phyloP scores from a whole-genome alignment of 2,113 vertebrate species.

The Peromyscus polionotus region DNA sequence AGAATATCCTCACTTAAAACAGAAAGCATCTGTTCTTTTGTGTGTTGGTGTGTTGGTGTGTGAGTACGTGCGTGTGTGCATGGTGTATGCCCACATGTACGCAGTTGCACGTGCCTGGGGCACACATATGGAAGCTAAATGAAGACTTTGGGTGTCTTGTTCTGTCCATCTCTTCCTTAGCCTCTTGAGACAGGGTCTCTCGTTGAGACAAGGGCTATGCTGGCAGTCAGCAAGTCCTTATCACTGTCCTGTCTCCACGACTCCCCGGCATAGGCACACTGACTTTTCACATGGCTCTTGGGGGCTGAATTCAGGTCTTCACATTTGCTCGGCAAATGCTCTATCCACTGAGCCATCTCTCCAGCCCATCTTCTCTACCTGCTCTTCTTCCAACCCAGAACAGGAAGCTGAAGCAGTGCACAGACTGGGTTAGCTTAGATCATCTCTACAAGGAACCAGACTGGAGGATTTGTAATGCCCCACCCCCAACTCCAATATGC shows the following conservation, averaged over 20 bases:
- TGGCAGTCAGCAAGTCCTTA: neutral
- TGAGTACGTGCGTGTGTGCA: neutral
- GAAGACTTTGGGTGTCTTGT: neutral
- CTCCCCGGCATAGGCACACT: neutral
- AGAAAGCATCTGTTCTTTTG: neutral
- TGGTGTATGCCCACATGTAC: neutral
- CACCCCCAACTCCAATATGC: neutral
- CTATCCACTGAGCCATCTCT: neutral
- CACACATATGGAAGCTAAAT: neutral
- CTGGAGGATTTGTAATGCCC: neutral
- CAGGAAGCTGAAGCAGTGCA: neutral
- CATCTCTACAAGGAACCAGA: slow-evolving; percentile 8
- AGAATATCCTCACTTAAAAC: neutral
- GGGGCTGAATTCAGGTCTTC: neutral
- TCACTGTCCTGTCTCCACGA: neutral
- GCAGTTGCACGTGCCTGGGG: neutral
- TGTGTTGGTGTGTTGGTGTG: too few relatives aligned
- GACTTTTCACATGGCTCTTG: neutral
- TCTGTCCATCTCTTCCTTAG: neutral
- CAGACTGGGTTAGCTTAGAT: slow-evolving; percentile 15
- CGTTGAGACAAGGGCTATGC: neutral
- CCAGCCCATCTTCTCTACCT: too few relatives aligned
- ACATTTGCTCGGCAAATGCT: neutral
- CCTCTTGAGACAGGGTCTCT: neutral
- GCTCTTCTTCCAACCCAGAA: neutral